Evolutionary conservation across 1,140 invertebrate species (phyloP).

Genomic region (Drosophila aff.): DNA sequence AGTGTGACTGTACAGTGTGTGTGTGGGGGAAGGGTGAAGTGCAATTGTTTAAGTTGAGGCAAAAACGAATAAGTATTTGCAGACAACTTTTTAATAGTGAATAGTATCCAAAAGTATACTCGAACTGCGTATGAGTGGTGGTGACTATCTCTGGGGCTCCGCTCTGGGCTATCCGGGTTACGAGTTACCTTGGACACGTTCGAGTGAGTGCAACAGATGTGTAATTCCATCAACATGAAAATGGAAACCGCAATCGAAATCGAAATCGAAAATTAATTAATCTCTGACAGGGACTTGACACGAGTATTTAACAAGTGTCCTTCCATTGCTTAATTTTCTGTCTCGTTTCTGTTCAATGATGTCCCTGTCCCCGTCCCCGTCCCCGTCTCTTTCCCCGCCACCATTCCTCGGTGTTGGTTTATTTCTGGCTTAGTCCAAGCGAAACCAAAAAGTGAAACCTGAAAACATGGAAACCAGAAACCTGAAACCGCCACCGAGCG

Average conservation of each 20-base stretch:
- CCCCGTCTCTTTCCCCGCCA: neutral
- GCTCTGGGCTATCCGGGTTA: neutral
- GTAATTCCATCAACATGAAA: constrained; percentile 38
- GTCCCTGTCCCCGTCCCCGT: neutral
- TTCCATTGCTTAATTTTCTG: constrained; percentile 20
- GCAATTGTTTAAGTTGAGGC: constrained; percentile 24
- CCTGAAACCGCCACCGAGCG: constrained; percentile 23
- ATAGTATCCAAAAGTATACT: neutral
- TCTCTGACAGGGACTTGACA: constrained; percentile 25
- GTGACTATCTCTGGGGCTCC: neutral
- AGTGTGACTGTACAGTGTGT: too few species aligned
- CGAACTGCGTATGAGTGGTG: too few species aligned
- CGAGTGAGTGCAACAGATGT: constrained; percentile 14
- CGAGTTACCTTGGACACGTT: neutral
- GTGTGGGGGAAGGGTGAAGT: neutral
- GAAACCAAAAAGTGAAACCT: constrained; percentile 46
- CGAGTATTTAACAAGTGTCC: constrained; percentile 46
- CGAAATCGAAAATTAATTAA: constrained; percentile 50
- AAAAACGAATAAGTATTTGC: constrained; percentile 31
- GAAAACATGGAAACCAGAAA: constrained; percentile 41
- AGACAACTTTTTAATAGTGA: neutral
- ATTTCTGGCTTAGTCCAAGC: constrained; percentile 43
- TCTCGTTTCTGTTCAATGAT: constrained; percentile 20
- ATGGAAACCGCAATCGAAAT: constrained; percentile 39
- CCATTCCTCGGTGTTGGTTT: constrained; percentile 8